Evolutionary conservation across 2,113 vertebrate species (phyloP).

Genomic region (Lamprologus tigripictilis): DNA sequence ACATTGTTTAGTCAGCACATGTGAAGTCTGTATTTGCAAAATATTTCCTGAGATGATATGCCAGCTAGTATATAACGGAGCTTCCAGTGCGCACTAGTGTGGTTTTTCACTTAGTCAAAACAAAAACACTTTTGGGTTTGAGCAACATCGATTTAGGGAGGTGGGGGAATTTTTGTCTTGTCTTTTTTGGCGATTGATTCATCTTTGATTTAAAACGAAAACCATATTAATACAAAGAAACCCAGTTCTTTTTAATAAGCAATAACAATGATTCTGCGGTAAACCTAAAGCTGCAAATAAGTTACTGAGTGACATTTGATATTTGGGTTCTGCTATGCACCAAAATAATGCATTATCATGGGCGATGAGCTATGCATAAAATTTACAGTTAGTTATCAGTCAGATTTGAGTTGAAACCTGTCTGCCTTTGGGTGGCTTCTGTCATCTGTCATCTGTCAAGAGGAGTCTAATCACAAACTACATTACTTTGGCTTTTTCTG

Average conservation of each 20-base stretch:
- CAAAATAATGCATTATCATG: not conserved
- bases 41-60: constrained; percentile 74
- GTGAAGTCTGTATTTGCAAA: constrained; percentile 58
- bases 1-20: constrained; percentile 57
- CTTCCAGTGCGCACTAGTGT: constrained; percentile 61
- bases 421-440: not conserved
- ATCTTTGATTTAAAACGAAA: constrained; percentile 54
- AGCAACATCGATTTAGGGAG: constrained; percentile 58
- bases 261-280: not conserved
- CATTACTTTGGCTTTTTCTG: not conserved
- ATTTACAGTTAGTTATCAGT: not conserved
- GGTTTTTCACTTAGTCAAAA: constrained; percentile 85
- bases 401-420: not conserved
- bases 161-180: constrained; percentile 57
- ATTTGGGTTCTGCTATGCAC: not conserved
- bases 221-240: constrained; percentile 67
- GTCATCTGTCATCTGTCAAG: no score
- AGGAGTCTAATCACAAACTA: not conserved
- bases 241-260: constrained; percentile 32
- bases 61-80: constrained; percentile 58
- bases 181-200: constrained; percentile 57
- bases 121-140: constrained; percentile 76
- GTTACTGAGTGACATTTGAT: not conserved
- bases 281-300: not conserved
- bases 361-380: not conserved